Evolutionary conservation across 2,888 invertebrate species (phyloP).

Genomic region (Xylota segnis): DNA sequence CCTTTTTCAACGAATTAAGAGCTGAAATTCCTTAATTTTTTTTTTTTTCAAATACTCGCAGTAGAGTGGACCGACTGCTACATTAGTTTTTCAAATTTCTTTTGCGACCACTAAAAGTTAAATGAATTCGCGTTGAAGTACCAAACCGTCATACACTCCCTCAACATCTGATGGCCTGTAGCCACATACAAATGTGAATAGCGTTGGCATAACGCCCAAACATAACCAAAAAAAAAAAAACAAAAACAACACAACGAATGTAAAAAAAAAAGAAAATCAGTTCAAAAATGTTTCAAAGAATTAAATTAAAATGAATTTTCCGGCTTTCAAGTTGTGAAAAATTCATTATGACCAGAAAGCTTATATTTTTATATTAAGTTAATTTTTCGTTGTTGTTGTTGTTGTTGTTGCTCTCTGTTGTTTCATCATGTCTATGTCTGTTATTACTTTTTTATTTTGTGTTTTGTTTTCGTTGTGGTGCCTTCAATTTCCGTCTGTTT

Average conservation of each 20-base stretch:
- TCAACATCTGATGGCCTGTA: background rate
- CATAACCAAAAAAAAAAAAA: conserved; percentile 21
- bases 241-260: background rate
- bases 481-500: conserved; percentile 76
- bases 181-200: conserved; percentile 18
- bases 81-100: conserved; percentile 56
- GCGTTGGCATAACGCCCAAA: conserved; percentile 43
- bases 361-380: conserved; percentile 72
- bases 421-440: conserved; percentile 57
- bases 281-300: conserved; percentile 73
- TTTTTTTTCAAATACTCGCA: too few relatives aligned
- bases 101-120: conserved; percentile 50
- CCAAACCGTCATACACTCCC: conserved; percentile 35
- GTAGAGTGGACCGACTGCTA: background rate
- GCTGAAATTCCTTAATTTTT: conserved; percentile 6
- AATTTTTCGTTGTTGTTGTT: conserved; percentile 66
- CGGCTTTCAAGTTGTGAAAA: conserved; percentile 76
- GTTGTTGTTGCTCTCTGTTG: conserved; percentile 38
- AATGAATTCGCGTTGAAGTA: conserved; percentile 47
- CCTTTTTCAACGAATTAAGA: conserved; percentile 6
- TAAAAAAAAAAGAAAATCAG: conserved; percentile 52
- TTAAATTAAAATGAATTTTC: conserved; percentile 76
- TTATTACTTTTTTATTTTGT: conserved; percentile 68
- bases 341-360: conserved; percentile 72
- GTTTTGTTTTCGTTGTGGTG: conserved; percentile 69